phyloP scores from a whole-genome alignment of 23 tunicate genomes.

The Ciona savignyi region DNA sequence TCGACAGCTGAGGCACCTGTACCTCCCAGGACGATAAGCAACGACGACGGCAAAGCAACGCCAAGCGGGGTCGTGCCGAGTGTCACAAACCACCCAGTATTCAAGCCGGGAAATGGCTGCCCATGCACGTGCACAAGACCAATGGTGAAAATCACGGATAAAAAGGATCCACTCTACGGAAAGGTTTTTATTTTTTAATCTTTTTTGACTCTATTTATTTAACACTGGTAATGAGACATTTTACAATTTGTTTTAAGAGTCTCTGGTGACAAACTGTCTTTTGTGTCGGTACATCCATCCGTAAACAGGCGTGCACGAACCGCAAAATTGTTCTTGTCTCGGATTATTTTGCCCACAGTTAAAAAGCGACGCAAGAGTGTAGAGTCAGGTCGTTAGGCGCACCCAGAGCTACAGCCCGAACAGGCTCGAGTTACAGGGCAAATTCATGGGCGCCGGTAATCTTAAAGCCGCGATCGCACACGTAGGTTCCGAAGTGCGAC shows the following conservation, averaged over 20 bases:
- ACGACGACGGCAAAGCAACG: background rate
- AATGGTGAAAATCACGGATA: slow-evolving; percentile 15
- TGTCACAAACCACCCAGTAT: background rate
- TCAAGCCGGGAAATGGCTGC: background rate
- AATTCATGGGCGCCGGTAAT: background rate
- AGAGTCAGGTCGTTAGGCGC: background rate
- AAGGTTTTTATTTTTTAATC: no score
- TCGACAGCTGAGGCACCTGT: slow-evolving; percentile 4
- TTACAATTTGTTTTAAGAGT: no score
- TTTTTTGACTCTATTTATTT: no score
- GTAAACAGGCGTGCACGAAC: background rate
- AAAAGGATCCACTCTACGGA: slow-evolving; percentile 9
- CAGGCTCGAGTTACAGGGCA: background rate
- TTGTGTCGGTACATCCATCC: background rate
- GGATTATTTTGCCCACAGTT: slow-evolving; percentile 1
- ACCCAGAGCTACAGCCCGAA: background rate
- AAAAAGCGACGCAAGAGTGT: background rate
- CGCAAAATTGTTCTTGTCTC: background rate
- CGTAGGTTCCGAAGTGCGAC: background rate
- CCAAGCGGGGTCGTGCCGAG: background rate
- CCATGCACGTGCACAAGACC: slow-evolving; percentile 17
- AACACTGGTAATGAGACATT: no score
- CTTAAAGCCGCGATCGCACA: background rate
- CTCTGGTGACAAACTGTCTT: background rate
- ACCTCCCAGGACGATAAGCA: background rate